Conservation (phyloP, 2,888 invertebrate species). For the Achlya flavicornis region DNA sequence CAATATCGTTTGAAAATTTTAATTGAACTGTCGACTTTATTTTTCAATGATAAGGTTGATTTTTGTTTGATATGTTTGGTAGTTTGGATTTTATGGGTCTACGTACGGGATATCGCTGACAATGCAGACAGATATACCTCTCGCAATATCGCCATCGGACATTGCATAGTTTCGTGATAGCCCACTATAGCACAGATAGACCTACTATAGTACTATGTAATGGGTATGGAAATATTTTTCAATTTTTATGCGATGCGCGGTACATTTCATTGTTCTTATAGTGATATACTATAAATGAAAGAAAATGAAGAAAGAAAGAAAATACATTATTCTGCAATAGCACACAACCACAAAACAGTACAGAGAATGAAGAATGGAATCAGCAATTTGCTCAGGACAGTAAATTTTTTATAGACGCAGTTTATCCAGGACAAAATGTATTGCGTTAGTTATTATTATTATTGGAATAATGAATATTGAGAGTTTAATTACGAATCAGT, state of each 20-base stretch:
- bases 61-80: not conserved
- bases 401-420: not conserved
- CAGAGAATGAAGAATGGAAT: no score
- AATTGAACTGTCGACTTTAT: not conserved
- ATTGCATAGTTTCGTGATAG: constrained; percentile 10
- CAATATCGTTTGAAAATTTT: constrained; percentile 14
- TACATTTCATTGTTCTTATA: not conserved
- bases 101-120: constrained; percentile 19
- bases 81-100: not conserved
- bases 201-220: constrained; percentile 5
- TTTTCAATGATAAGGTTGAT: not conserved
- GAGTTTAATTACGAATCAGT: constrained; percentile 29
- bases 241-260: not conserved
- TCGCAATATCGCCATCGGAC: constrained; percentile 13
- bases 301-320: no score
- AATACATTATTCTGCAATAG: no score
- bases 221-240: not conserved
- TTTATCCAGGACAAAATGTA: not conserved
- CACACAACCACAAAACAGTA: no score
- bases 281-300: not conserved
- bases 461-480: constrained; percentile 3
- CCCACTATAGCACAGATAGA: no score
- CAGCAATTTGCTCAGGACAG: not conserved
- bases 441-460: not conserved
- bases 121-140: constrained; percentile 21